Percentiles rank a stretch among this genome's conserved stretches.
These are phyloP conservation scores for Scaptomyza caliginosa DNA, from an alignment of 2,888 invertebrate genomes.

Conservation along the genomic window DNA sequence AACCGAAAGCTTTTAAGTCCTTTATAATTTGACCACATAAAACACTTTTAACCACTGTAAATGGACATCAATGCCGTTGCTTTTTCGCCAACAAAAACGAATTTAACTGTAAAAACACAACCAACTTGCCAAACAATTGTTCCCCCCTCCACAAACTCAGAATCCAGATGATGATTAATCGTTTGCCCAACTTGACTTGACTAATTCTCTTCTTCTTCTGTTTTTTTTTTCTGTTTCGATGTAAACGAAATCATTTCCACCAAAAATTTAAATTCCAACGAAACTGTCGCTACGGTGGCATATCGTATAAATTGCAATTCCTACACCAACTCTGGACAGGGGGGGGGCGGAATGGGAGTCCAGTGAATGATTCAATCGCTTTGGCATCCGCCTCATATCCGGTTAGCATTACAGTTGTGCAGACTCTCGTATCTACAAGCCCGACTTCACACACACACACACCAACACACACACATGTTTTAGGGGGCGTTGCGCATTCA, in stretches of 20 bases:
- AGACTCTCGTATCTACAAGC: slow-evolving; percentile 1
- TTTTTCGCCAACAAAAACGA: slow-evolving; percentile 6
- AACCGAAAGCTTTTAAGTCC: no score
- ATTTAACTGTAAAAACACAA: slow-evolving; percentile 32
- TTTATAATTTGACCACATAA: neutral
- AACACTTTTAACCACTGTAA: slow-evolving; percentile 44
- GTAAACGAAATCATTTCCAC: slow-evolving; percentile 51
- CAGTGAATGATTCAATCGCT: slow-evolving; percentile 77
- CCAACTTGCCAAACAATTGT: slow-evolving; percentile 51
- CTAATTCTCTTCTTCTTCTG: no score
- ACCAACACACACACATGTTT: slow-evolving; percentile 30
- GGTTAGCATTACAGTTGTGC: slow-evolving; percentile 70
- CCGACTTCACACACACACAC: slow-evolving; percentile 10
- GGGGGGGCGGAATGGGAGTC: slow-evolving; percentile 6
- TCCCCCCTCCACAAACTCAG: slow-evolving; percentile 4
- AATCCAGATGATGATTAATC: slow-evolving; percentile 60
- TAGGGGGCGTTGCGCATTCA: slow-evolving; percentile 70
- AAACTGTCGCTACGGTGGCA: slow-evolving; percentile 60
- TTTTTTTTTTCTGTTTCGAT: no score
- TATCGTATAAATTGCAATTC: slow-evolving; percentile 48
- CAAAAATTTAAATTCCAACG: slow-evolving; percentile 62
- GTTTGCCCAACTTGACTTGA: slow-evolving; percentile 41
- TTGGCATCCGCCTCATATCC: slow-evolving; percentile 82
- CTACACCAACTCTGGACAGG: slow-evolving; percentile 24
- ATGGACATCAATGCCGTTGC: slow-evolving; percentile 35